Base-by-base conservation (phyloP, 2,797 vertebrate genomes). In the Philypnodon macrostomus region DNA sequence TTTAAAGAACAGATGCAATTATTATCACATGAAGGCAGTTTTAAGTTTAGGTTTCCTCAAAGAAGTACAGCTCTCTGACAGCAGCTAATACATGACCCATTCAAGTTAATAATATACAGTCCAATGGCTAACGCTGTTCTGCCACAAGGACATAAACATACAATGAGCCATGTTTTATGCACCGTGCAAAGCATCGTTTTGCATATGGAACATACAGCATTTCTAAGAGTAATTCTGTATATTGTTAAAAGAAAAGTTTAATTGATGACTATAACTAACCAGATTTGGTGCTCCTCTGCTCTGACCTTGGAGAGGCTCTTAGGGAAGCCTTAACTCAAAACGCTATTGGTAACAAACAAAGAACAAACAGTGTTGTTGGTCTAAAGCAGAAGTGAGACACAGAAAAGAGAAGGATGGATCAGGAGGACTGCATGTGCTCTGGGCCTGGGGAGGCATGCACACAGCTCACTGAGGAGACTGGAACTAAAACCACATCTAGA, bases 341-440 rank as follows among this genome's bases (percentile, higher is more conserved):
- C 11, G 47, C 57, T 27, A 44, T 1, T 47, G 67, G 67, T 39
- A 56, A 26, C 44, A 19, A 16, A 59, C 13, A 58, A 48, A 41
- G 35, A 53, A 37, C 57, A 58, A 46, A 54, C 37, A 34, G 16
- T 36, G 32, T 47, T 33, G 46, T 68, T 30, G 9, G 24, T 50
- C 33, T 42, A 51, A 46, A 46, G 33, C 53, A 33, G 9, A 29
- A 29, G 8, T 29, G 27, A 29, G 27, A 11, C 2, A 29, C 9
- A 29, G 7, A 12, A 29, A 29, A 29, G 27, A 11, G 9, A 29
- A 29, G 10, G 10, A 10, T 29, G 27, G 27, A 70, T 87, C 82
- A 85, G 79, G 70, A 76, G 83, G 78, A 80, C 70, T 35, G 75
- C 79, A 85, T 83, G 82, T 74, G 56, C n/a, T n/a, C n/a, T 78